Conservation (phyloP, 2,888 invertebrate genomes). For the Tinea trinotella region DNA sequence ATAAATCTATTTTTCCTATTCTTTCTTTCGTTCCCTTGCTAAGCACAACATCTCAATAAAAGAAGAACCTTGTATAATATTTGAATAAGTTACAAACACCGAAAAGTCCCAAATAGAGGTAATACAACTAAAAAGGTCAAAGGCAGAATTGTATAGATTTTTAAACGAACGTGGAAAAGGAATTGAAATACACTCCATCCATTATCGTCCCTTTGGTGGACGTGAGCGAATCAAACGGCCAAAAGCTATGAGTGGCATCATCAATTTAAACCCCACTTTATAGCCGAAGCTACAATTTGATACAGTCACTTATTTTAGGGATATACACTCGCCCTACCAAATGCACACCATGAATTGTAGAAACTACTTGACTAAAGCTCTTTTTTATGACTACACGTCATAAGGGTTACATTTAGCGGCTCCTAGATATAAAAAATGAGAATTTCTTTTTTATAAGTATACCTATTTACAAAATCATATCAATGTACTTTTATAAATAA, state of each 20-base stretch:
- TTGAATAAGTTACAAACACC: no score
- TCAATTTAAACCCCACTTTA: conserved; percentile 15
- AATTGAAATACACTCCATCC: conserved; percentile 6
- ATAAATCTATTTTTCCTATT: no score
- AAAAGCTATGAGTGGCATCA: conserved; percentile 15
- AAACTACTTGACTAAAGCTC: conserved; percentile 15
- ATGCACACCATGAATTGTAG: conserved; percentile 9
- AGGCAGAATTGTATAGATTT: conserved; percentile 6
- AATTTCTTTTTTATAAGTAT: no score
- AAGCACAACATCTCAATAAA: no score
- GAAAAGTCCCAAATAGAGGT: conserved; percentile 4
- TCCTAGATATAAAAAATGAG: no score
- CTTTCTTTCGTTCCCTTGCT: no score
- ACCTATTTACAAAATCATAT: no score
- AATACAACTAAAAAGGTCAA: not conserved
- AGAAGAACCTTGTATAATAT: no score
- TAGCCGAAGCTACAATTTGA: conserved; percentile 14
- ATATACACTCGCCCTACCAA: conserved; percentile 14
- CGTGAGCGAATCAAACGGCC: conserved; percentile 8
- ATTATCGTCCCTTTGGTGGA: conserved; percentile 5
- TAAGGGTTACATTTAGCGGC: not conserved
- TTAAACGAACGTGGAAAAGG: conserved; percentile 1
- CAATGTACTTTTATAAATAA: no score
- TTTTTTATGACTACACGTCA: conserved; percentile 17
- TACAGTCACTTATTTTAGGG: conserved; percentile 18